Evolutionary conservation across 1,140 invertebrate species (phyloP).

Genomic region (Zaprionus camerounensis): DNA sequence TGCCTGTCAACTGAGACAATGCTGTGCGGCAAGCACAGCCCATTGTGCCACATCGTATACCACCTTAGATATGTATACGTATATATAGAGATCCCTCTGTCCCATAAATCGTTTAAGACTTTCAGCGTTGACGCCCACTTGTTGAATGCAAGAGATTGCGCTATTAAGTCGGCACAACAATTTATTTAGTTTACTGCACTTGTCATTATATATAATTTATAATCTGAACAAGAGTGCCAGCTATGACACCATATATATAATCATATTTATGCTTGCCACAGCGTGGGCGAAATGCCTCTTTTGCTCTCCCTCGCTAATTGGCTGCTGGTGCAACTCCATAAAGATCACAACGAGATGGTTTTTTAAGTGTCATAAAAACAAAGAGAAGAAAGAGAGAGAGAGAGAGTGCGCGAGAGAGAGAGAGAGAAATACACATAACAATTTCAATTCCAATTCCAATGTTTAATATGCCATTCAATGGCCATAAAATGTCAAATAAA

Average conservation of each 20-base stretch:
- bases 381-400: not conserved
- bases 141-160: slow-evolving; percentile 58
- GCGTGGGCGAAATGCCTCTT: slow-evolving; percentile 56
- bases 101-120: slow-evolving; percentile 70
- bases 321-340: slow-evolving; percentile 61
- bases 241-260: slow-evolving; percentile 46
- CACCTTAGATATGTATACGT: not conserved
- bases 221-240: slow-evolving; percentile 35
- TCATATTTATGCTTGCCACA: slow-evolving; percentile 46
- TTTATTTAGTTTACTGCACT: slow-evolving; percentile 80
- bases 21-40: not conserved
- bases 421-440: not conserved
- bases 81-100: not conserved
- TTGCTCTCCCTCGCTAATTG: slow-evolving; percentile 6
- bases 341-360: slow-evolving; percentile 55
- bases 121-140: slow-evolving; percentile 62
- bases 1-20: not conserved
- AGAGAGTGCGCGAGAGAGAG: not conserved
- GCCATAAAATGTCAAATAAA: slow-evolving; percentile 78
- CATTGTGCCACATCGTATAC: not conserved
- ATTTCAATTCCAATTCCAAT: slow-evolving; percentile 19
- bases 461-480: slow-evolving; percentile 62
- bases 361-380: slow-evolving; percentile 59
- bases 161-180: slow-evolving; percentile 72
- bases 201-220: slow-evolving; percentile 81